Base-by-base conservation (phyloP, 2,113 vertebrate genomes). In the Eira barbara region DNA sequence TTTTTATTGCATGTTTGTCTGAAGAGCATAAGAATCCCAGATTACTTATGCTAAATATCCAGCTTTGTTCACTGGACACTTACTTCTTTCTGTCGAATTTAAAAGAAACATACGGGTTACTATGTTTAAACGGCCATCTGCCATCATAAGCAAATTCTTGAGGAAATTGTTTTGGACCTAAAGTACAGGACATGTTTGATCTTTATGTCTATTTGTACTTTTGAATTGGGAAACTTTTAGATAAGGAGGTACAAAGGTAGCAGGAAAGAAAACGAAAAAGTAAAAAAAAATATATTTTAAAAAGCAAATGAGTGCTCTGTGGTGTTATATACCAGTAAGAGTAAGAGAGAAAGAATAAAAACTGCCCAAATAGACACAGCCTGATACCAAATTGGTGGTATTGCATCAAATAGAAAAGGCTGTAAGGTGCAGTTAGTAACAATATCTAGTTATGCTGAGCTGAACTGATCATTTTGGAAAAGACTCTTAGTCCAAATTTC, bases 71-170 rank as follows among this genome's bases (percentile, higher is more conserved):
- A 80, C 90, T 81, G 84, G 47, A 88, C 65, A 4, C 25, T 91
- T 93, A 83, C 9, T 45, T 89, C 18, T 95, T 97, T 94, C 4
- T 69, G 76, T 59, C 95, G 61, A 78, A 4, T 95, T 69, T 69
- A 92, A 94, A 74, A 55, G 73, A 89, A 88, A n/a, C 91, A 82
- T 94, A 94, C 59, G 96, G 59, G 34, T 91, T 95, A 45, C 95
- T 93, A 88, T 97, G 87, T 95, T 95, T 94, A 96, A 97, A 81
- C 2, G 4, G 31, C 83, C 73, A 80, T 89, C 90, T 93, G 91
- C 79, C 71, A 29, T 95, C 90, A 39, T 63, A 67, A 95, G 63
- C 69, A 69, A 95, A 94, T 96, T 97, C 94, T 93, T 86, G n/a
- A 92, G 96, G 86, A 97, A 95, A 97, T 95, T 88, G 65, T 27